phyloP scores from a whole-genome alignment of 2,797 vertebrate genomes.

The Lophotriccus pileatus region DNA sequence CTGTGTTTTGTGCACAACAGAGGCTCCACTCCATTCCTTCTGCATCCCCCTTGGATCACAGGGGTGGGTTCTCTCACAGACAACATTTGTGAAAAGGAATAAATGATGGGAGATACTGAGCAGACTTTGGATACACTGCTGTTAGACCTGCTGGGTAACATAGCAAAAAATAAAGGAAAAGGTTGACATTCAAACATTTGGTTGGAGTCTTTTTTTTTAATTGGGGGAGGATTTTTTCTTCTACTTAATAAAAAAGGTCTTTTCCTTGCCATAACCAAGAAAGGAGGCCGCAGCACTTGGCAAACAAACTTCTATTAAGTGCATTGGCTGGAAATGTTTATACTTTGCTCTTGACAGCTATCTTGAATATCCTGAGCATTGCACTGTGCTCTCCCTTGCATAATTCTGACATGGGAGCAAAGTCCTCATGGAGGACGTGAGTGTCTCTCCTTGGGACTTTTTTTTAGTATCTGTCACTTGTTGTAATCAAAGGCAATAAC shows the following conservation, averaged over 20 bases:
- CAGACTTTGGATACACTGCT: background rate
- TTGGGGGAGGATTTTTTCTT: background rate
- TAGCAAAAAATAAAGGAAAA: background rate
- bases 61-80: background rate
- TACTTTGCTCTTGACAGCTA: constrained; percentile 55
- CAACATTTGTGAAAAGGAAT: fast-evolving
- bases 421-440: constrained; percentile 20
- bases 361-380: constrained; percentile 8
- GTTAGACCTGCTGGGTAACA: background rate
- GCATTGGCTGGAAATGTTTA: constrained; percentile 61
- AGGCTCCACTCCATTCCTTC: background rate
- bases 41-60: background rate
- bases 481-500: background rate
- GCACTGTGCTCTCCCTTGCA: constrained; percentile 47
- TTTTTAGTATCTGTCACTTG: background rate
- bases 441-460: background rate
- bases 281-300: constrained; percentile 30
- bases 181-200: background rate
- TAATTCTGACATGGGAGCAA: constrained; percentile 43
- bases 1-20: background rate
- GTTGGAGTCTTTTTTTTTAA: background rate
- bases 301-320: constrained; percentile 47
- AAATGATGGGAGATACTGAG: fast-evolving
- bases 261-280: background rate
- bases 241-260: background rate